Conservation (phyloP, 2,797 vertebrate genomes). For the Smutsia temminckii region DNA sequence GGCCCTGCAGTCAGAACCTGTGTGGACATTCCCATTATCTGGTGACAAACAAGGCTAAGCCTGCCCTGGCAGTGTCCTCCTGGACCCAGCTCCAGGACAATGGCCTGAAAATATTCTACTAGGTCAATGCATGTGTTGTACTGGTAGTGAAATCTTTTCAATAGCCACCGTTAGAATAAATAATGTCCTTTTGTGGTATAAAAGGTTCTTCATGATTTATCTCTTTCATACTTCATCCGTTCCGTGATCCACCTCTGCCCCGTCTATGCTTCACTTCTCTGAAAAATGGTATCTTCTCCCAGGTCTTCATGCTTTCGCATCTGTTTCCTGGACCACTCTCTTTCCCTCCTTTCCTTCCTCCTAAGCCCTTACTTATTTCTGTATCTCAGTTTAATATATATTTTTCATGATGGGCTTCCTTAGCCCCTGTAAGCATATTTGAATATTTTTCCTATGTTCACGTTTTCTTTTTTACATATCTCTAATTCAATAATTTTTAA, state of each 20-base stretch:
- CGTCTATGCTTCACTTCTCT: neutral
- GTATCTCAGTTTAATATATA: neutral
- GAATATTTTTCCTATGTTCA: neutral
- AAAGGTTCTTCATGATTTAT: neutral
- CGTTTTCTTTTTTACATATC: neutral
- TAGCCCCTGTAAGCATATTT: neutral
- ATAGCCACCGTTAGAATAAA: neutral
- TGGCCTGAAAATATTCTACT: neutral
- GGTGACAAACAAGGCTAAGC: neutral
- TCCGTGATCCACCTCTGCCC: neutral
- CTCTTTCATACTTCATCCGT: neutral
- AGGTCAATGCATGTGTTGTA: neutral
- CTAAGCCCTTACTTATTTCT: neutral
- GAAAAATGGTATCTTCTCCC: neutral
- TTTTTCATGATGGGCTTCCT: neutral
- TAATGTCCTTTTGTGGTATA: neutral
- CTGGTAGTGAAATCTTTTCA: neutral
- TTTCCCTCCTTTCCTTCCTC: neutral
- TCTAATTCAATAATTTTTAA: neutral
- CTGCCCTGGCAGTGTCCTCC: neutral
- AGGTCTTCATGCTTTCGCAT: neutral
- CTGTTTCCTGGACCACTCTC: neutral
- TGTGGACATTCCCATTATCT: neutral
- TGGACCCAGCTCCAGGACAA: neutral
- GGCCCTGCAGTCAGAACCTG: neutral